A percentile compares a stretch with the other conserved stretches of the same genome.
Evolutionary conservation across 1,140 invertebrate genomes (phyloP).

Genomic region (Nephotettix cincticeps): DNA sequence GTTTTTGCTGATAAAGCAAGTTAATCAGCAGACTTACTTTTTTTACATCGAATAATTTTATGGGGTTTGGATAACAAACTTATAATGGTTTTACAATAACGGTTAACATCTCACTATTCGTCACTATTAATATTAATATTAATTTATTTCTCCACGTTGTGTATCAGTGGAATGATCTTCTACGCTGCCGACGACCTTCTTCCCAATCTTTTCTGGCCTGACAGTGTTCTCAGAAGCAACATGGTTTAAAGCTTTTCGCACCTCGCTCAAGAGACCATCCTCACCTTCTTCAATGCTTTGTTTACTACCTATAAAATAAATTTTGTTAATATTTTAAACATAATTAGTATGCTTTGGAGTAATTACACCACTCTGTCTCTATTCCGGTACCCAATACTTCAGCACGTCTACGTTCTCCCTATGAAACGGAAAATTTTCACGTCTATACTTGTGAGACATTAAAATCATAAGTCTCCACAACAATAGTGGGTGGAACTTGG

Average conservation of each 20-base stretch:
- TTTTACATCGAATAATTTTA: background rate
- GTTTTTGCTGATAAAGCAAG: background rate
- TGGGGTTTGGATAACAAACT: background rate
- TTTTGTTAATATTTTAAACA: no score
- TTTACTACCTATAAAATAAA: slow-evolving; percentile 59
- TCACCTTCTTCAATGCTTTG: slow-evolving; percentile 56
- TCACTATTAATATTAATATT: background rate
- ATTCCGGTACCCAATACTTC: no score
- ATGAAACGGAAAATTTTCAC: no score
- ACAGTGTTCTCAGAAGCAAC: background rate
- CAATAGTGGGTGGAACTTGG: no score
- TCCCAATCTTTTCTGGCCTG: slow-evolving; percentile 18
- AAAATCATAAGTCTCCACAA: no score
- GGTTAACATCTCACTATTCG: background rate
- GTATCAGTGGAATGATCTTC: slow-evolving; percentile 22
- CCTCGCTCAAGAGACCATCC: slow-evolving; percentile 57
- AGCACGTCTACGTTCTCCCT: no score
- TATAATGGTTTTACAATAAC: background rate
- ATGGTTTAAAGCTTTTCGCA: slow-evolving; percentile 52
- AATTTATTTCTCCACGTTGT: slow-evolving; percentile 19
- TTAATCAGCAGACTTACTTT: background rate
- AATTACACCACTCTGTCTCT: no score
- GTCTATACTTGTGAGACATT: no score
- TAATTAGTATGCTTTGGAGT: no score
- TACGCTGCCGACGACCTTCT: slow-evolving; percentile 18